Base-by-base conservation (phyloP, 30 jellyfish, hydroid and myxozoan genomes). In the Turritopsis rubra region DNA sequence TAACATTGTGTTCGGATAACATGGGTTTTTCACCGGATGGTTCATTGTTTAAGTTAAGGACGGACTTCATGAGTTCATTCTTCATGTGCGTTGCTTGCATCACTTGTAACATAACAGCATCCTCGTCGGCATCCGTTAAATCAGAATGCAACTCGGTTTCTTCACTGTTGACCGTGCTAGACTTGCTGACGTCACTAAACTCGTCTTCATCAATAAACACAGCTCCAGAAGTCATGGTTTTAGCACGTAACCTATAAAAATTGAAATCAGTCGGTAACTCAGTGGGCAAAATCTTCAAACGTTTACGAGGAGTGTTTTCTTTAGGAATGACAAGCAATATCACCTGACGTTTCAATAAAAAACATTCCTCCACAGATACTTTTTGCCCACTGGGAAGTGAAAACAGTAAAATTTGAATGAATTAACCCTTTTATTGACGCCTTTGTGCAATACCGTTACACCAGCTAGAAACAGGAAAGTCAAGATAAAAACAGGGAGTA, bases 201-300 rank as follows among this genome's bases (percentile, higher is more conserved):
- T 74, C 82, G 41, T 74, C 65, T 29, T 74, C 82, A 30, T 74
- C 82, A 21, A 74, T 24, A 29, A 74, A 74, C 17, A 74, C 82
- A 16, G 82, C 82, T n/a, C 82, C 82, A 0, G 82, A 74, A 21
- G 60, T 29, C 82, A 74, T 74, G 0, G 82, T 74, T 29, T 24
- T 74, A 21, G 82, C 82, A 21, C 82, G 82, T 70, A 26, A 21
- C 65, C 28, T n/a, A n/a, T 70, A n/a, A 74, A 74, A 74, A 3
- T 22, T 18, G 19, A 68, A 3, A 41, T 41, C 13, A 41, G 9
- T 3, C 13, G 60, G 60, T 41, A 13, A 41, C 9, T n/a, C n/a
- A n/a, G n/a, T n/a, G n/a, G n/a, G n/a, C n/a, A n/a, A n/a, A n/a
- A n/a, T n/a, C n/a, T n/a, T n/a, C n/a, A n/a, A n/a, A n/a, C n/a